Base-by-base conservation (phyloP, 2,797 vertebrate species). In the Manis crassicaudata region DNA sequence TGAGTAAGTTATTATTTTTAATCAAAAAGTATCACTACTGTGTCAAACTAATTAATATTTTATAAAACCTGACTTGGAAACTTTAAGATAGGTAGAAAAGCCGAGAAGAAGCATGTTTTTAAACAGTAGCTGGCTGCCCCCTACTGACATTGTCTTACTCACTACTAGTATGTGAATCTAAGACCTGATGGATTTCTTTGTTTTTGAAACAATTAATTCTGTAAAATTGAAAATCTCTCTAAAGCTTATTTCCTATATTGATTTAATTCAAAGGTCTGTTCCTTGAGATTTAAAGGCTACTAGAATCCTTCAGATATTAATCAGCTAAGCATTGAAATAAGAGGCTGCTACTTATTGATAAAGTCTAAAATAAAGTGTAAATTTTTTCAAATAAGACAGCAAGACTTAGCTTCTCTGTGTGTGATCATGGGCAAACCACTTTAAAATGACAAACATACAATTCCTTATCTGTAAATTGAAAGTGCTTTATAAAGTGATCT, bases 101-200 rank as follows among this genome's bases (percentile, higher is more conserved):
- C 5, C n/a, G 83, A 58, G 6, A 52, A 50, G 11, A 80, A 93
- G 25, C 35, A 54, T 27, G 2, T 84, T 92, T 88, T 40, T 54
- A 86, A 92, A 90, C 23, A 95, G 96, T 84, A 92, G 11, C 83
- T 96, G 87, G 52, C 80, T 96, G 95, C 93, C 94, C 96, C 43
- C 95, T 97, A 35, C 87, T 97, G 92, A 93, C 80, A 68, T 25
- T 60, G 27, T 56, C 17, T 37, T 92, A 83, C 56, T 86, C 79
- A 75, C 50, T 60, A 8, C 25, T 82, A 40, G 25, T 23, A 21
- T 6, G 7, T 35, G 56, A 65, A 6, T 46, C 37, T 43, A 62
- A 86, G 87, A 50, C 11, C 7, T 70, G 35, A 54, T 76, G 6
- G 23, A 84, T 62, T 84, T 21, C 21, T n/a, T 90, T 94, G 0